Evolutionary conservation across 1,140 invertebrate genomes (phyloP).

Genomic region (Neodiprion pinetum): DNA sequence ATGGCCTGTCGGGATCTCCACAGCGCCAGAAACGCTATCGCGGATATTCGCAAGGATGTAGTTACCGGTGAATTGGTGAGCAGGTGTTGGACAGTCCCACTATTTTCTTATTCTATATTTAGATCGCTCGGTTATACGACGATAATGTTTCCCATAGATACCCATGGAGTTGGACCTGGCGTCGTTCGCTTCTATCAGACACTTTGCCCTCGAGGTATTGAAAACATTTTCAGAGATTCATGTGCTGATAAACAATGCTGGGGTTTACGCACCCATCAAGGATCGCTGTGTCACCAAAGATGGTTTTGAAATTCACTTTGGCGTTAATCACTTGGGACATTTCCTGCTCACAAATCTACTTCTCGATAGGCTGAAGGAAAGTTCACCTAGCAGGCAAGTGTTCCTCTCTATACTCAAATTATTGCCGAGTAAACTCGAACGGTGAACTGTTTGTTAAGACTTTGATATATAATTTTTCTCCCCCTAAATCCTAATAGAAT

Average conservation of each 20-base stretch:
- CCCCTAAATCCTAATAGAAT: slow-evolving; percentile 52
- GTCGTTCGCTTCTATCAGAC: slow-evolving; percentile 73
- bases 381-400: slow-evolving; percentile 68
- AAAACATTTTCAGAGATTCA: slow-evolving; percentile 69
- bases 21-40: slow-evolving; percentile 66
- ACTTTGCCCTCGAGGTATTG: slow-evolving; percentile 72
- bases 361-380: slow-evolving; percentile 70
- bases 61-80: slow-evolving; percentile 68
- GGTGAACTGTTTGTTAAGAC: not conserved
- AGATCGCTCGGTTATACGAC: not conserved
- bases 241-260: slow-evolving; percentile 82
- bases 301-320: slow-evolving; percentile 85
- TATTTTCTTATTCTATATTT: slow-evolving; percentile 13
- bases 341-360: slow-evolving; percentile 85
- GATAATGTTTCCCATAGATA: slow-evolving; percentile 59
- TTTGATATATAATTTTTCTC: slow-evolving; percentile 12
- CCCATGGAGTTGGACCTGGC: slow-evolving; percentile 76
- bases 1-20: slow-evolving; percentile 75
- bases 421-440: slow-evolving; percentile 43
- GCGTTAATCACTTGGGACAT: slow-evolving; percentile 82
- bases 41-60: slow-evolving; percentile 67
- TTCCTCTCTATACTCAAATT: slow-evolving; percentile 34
- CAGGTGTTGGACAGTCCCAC: slow-evolving; percentile 2
- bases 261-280: slow-evolving; percentile 66
- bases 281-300: slow-evolving; percentile 71